Conservation (phyloP, 2,888 invertebrate genomes). For the Tachystola acroxantha region DNA sequence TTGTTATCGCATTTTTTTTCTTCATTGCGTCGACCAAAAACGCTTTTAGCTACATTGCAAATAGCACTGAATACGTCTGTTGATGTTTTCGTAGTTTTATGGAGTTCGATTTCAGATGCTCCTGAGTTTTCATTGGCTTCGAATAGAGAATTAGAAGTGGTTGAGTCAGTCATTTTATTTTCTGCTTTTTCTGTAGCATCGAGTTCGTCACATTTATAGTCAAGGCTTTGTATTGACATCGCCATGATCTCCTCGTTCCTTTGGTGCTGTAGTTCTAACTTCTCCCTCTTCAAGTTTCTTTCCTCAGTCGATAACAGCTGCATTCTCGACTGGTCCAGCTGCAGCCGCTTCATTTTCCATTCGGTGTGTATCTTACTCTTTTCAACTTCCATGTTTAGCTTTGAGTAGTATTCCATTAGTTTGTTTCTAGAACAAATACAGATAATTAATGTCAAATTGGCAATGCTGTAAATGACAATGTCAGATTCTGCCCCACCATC, state of each 20-base stretch:
- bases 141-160: not conserved
- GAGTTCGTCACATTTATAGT: constrained; percentile 35
- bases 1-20: constrained; percentile 46
- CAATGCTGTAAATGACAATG: too few relatives aligned
- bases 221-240: constrained; percentile 50
- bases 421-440: constrained; percentile 61
- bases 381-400: constrained; percentile 78
- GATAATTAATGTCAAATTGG: too few relatives aligned
- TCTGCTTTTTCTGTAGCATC: constrained; percentile 9
- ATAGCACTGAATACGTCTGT: constrained; percentile 49
- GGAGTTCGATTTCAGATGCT: constrained; percentile 22
- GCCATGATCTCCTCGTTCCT: constrained; percentile 56
- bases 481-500: too few relatives aligned
- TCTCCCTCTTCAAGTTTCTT: constrained; percentile 75
- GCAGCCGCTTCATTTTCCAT: constrained; percentile 75
- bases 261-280: constrained; percentile 64
- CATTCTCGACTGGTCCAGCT: constrained; percentile 61
- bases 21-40: constrained; percentile 40
- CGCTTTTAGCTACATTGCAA: constrained; percentile 55
- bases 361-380: constrained; percentile 74
- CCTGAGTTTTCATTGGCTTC: constrained; percentile 18
- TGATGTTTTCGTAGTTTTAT: constrained; percentile 33
- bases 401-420: constrained; percentile 81
- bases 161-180: constrained; percentile 21
- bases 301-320: constrained; percentile 70